A percentile compares a stretch with the other conserved stretches of the same genome.
phyloP scores from a whole-genome alignment of 1,140 invertebrate species.

The Drosophila littoralis region DNA sequence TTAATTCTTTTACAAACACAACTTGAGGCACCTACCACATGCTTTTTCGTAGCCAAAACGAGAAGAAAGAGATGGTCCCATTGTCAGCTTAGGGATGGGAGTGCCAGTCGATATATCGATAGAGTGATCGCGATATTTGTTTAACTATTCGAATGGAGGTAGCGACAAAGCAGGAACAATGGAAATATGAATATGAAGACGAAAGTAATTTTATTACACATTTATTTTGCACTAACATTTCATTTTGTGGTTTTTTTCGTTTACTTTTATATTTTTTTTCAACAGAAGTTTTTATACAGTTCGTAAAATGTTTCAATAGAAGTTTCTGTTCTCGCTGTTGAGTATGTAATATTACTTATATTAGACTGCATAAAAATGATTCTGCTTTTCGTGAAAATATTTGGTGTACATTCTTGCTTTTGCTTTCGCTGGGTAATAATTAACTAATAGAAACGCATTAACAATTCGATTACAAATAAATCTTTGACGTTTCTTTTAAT shows the following conservation, averaged over 20 bases:
- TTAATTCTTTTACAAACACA: no score
- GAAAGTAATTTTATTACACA: slow-evolving; percentile 60
- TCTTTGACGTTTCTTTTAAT: slow-evolving; percentile 16
- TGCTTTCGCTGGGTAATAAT: slow-evolving; percentile 8
- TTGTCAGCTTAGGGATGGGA: no score
- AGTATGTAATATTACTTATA: slow-evolving; percentile 34
- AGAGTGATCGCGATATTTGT: no score
- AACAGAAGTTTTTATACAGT: slow-evolving; percentile 62
- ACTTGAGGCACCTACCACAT: no score
- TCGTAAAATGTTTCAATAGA: slow-evolving; percentile 47
- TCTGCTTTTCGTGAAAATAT: slow-evolving; percentile 51
- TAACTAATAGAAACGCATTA: slow-evolving; percentile 56
- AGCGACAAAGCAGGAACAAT: no score
- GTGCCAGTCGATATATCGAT: no score
- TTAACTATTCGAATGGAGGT: no score
- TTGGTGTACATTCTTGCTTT: slow-evolving; percentile 40
- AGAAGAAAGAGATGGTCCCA: no score
- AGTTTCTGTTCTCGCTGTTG: slow-evolving; percentile 27
- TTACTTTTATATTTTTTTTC: slow-evolving; percentile 12
- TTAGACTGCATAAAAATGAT: slow-evolving; percentile 48
- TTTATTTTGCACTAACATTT: slow-evolving; percentile 82
- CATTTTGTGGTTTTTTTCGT: slow-evolving; percentile 47
- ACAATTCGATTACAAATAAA: slow-evolving; percentile 55
- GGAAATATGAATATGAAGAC: no score
- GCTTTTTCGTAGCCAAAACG: no score